A percentile compares a stretch with the other conserved stretches of the same genome.
phyloP scores from a whole-genome alignment of 2,113 vertebrate species.

The Bujurquina vittata region DNA sequence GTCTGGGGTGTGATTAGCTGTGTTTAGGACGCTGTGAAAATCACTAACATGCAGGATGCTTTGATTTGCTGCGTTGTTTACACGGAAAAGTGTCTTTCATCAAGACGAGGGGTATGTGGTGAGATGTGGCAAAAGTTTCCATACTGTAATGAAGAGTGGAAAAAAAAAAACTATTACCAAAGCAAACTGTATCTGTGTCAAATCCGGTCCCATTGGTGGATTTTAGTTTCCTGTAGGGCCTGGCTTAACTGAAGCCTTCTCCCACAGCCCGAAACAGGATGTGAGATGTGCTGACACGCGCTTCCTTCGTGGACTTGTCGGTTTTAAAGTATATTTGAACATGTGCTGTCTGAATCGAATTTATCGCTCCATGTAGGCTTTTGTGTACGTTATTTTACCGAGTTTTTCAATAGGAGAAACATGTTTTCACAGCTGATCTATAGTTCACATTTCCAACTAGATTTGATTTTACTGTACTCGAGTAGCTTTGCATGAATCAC shows the following conservation, averaged over 20 bases:
- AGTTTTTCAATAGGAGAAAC: too few species aligned
- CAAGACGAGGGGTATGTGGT: background rate
- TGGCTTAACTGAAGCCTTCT: background rate
- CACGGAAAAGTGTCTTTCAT: constrained; percentile 15
- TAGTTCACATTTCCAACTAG: background rate
- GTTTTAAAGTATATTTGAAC: background rate
- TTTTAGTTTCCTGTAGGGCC: constrained; percentile 1
- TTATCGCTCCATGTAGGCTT: background rate
- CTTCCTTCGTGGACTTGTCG: background rate
- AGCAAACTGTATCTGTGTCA: background rate
- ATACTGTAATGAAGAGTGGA: background rate
- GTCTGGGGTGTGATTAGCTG: background rate
- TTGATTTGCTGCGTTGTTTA: background rate
- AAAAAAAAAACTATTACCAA: background rate
- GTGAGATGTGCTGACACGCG: background rate
- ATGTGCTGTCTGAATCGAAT: background rate
- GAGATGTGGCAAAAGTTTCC: constrained; percentile 16
- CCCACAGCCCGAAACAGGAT: background rate
- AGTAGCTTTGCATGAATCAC: too few species aligned
- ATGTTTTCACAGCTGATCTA: background rate
- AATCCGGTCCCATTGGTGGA: background rate
- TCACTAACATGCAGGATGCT: background rate
- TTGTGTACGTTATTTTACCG: background rate
- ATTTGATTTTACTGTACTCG: background rate
- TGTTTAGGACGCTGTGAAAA: background rate